Percentiles rank a stretch among this genome's conserved stretches.
Conservation (phyloP, 2,888 invertebrate species). For the Amphipoea oculea region DNA sequence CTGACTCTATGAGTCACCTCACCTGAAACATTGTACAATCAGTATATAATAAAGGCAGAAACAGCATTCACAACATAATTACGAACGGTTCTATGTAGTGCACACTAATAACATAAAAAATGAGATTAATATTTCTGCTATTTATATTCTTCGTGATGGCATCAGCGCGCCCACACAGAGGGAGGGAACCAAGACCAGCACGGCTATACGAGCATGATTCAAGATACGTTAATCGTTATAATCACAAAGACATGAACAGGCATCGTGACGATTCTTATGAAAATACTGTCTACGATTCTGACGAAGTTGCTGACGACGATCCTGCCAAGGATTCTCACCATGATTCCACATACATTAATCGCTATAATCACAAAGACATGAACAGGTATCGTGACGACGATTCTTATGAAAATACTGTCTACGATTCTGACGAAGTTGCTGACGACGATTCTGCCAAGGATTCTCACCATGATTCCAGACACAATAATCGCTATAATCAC, state of each 20-base stretch:
- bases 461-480: background rate
- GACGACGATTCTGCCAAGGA: background rate
- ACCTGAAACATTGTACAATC: background rate
- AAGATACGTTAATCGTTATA: background rate
- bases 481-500: too few relatives aligned
- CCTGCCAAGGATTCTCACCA: background rate
- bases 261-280: background rate
- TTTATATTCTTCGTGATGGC: background rate
- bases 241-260: background rate
- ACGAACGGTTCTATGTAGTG: background rate
- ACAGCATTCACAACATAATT: background rate
- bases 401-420: too few relatives aligned
- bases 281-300: too few relatives aligned
- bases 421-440: background rate
- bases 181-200: background rate
- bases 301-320: background rate
- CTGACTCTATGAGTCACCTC: background rate
- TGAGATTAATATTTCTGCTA: slow-evolving; percentile 13
- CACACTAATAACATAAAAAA: background rate
- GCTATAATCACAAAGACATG: too few relatives aligned
- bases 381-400: too few relatives aligned
- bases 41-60: background rate
- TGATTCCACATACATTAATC: too few relatives aligned
- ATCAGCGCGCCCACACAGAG: background rate
- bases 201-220: too few relatives aligned